Evolutionary conservation across 2,888 invertebrate species (phyloP).

Genomic region (Seladonia tumulorum): DNA sequence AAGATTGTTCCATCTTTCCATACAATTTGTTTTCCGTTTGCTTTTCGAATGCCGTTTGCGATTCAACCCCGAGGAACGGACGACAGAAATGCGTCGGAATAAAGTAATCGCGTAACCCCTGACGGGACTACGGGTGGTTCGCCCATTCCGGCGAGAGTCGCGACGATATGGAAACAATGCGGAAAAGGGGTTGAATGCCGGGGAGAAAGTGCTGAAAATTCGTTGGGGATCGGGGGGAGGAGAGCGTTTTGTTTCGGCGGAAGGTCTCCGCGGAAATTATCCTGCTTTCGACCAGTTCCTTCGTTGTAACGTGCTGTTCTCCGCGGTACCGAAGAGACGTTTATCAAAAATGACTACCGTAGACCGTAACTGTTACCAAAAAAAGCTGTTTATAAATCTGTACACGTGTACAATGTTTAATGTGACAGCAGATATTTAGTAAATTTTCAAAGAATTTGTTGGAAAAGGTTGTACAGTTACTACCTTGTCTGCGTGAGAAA

Average conservation of each 20-base stretch:
- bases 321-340: background rate
- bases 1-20: slow-evolving; percentile 73
- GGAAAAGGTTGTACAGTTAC: too few species aligned
- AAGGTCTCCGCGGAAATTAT: background rate
- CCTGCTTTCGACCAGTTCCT: background rate
- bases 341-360: background rate
- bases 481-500: too few species aligned
- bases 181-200: slow-evolving; percentile 6
- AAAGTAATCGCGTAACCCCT: slow-evolving; percentile 59
- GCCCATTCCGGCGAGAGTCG: background rate
- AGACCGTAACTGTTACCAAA: too few species aligned
- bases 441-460: too few species aligned
- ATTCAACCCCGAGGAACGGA: slow-evolving; percentile 45
- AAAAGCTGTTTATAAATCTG: too few species aligned
- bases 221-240: slow-evolving; percentile 43
- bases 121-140: background rate
- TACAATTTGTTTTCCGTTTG: slow-evolving; percentile 73
- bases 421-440: too few species aligned
- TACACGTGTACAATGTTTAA: too few species aligned
- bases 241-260: slow-evolving; percentile 23
- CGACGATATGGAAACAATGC: background rate
- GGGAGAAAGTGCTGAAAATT: slow-evolving; percentile 23
- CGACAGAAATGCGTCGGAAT: slow-evolving; percentile 58
- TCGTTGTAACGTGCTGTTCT: background rate
- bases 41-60: slow-evolving; percentile 54